A percentile compares a stretch with the other conserved stretches of the same genome.
Evolutionary conservation across 2,888 invertebrate species (phyloP).

Genomic region (Odontomyia ornata): DNA sequence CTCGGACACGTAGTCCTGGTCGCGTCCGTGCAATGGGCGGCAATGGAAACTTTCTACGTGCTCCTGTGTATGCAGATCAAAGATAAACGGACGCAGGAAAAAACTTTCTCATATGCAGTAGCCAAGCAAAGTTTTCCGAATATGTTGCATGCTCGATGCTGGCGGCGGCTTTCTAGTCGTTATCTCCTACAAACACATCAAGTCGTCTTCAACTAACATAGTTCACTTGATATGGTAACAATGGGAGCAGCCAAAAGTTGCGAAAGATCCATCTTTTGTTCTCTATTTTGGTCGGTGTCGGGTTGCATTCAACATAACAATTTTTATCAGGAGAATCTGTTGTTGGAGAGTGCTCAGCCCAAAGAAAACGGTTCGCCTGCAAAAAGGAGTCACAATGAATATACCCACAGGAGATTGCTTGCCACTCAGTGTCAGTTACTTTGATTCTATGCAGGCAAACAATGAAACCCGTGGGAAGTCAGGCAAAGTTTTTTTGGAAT

Average conservation of each 20-base stretch:
- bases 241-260: neutral
- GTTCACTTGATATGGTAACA: conserved; percentile 22
- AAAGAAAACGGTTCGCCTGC: neutral
- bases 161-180: conserved; percentile 18
- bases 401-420: conserved; percentile 24
- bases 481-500: no score
- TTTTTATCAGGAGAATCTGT: no score
- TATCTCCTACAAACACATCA: conserved; percentile 29
- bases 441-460: no score
- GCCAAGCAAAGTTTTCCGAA: conserved; percentile 6
- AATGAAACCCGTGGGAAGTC: no score
- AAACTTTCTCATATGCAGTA: conserved; percentile 1
- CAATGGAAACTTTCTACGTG: conserved; percentile 25
- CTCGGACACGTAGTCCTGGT: conserved; percentile 20
- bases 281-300: no score
- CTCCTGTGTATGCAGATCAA: conserved; percentile 22
- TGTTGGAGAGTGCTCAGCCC: no score
- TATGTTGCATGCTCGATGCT: conserved; percentile 30
- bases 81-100: conserved; percentile 2
- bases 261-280: neutral
- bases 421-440: no score
- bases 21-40: conserved; percentile 5
- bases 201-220: neutral
- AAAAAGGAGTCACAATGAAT: conserved; percentile 7
- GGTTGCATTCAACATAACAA: no score